These are phyloP conservation scores for Hirtodrosophila duncani DNA, from an alignment of 2,888 invertebrate genomes.

Conservation along the genomic window DNA sequence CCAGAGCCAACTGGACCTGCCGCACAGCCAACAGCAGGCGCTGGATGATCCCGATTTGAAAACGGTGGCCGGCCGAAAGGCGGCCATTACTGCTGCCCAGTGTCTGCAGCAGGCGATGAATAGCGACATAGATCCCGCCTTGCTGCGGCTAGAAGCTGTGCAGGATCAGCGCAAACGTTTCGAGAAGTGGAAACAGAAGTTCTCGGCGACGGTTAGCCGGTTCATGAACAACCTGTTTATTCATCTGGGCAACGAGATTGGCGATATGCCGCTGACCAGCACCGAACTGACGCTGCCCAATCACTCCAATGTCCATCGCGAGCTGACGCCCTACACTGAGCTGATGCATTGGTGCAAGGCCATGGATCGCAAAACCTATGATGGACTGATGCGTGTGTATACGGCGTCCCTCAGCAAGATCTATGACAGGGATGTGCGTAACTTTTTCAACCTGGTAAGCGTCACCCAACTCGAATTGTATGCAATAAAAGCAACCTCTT, in stretches of 20 bases:
- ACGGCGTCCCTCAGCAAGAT: conserved; percentile 90
- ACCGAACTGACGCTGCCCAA: conserved; percentile 85
- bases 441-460: conserved; percentile 73
- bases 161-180: conserved; percentile 89
- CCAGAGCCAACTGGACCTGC: conserved; percentile 85
- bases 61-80: conserved; percentile 81
- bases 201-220: conserved; percentile 89
- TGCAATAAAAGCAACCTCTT: background rate
- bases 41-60: conserved; percentile 87
- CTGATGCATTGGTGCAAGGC: conserved; percentile 95
- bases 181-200: conserved; percentile 87
- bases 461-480: background rate
- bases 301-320: conserved; percentile 89
- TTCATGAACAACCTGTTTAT: conserved; percentile 97
- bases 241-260: conserved; percentile 90
- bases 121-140: conserved; percentile 82
- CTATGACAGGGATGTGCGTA: conserved; percentile 89
- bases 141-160: conserved; percentile 85
- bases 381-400: conserved; percentile 89
- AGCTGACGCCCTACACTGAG: conserved; percentile 91
- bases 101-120: conserved; percentile 87
- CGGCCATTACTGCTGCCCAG: conserved; percentile 85
- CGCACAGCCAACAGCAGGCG: conserved; percentile 83
- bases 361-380: conserved; percentile 90
- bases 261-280: conserved; percentile 79